A percentile compares a stretch with the other conserved stretches of the same genome.
Evolutionary conservation across 2,113 vertebrate species (phyloP).

Genomic region (Lycocorax pyrrhopterus): DNA sequence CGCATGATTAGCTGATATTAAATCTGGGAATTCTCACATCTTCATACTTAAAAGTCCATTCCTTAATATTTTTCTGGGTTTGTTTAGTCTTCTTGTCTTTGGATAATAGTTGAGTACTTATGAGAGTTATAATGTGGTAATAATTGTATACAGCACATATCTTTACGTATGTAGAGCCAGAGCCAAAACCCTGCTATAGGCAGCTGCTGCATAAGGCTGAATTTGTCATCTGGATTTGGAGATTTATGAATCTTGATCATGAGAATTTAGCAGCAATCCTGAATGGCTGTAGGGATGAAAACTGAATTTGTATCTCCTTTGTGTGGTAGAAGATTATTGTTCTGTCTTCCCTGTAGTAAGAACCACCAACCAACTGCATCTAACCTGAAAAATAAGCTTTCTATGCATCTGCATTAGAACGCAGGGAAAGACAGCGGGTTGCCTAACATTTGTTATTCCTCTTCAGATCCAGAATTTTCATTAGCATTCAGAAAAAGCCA

Average conservation of each 20-base stretch:
- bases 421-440: neutral
- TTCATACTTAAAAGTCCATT: neutral
- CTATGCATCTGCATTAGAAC: neutral
- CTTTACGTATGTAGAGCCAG: neutral
- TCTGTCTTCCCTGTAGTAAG: neutral
- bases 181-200: neutral
- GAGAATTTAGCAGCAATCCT: neutral
- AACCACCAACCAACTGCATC: neutral
- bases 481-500: conserved; percentile 42
- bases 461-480: conserved; percentile 64
- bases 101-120: neutral
- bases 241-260: neutral
- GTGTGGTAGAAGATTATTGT: neutral
- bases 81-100: neutral
- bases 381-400: neutral
- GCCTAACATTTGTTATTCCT: neutral
- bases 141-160: neutral
- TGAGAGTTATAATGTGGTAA: neutral
- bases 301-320: neutral
- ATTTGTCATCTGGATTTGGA: neutral
- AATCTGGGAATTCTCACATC: neutral
- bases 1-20: neutral
- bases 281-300: neutral
- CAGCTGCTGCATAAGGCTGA: neutral
- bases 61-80: neutral